A percentile compares a stretch with the other conserved stretches of the same genome.
These are phyloP conservation scores for Oxystoma pomonae DNA, from an alignment of 2,888 invertebrate species.

Conservation along the genomic window DNA sequence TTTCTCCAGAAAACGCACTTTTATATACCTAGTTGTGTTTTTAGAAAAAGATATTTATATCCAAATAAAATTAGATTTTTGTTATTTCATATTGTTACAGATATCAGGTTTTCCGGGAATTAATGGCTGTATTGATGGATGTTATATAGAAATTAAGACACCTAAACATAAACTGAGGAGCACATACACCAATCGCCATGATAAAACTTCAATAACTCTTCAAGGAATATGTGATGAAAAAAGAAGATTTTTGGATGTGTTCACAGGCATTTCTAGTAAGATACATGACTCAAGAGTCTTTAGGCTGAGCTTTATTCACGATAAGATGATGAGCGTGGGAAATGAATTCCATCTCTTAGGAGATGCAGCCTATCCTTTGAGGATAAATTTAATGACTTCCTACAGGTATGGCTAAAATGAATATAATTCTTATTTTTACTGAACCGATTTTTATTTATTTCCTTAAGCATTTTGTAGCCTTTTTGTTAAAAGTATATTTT, in stretches of 20 bases:
- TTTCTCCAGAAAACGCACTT: too few species aligned
- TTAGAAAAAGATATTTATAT: too few species aligned
- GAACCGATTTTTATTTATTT: too few species aligned
- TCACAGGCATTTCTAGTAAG: constrained; percentile 34
- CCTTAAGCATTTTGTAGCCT: too few species aligned
- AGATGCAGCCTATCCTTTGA: constrained; percentile 33
- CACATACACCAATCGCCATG: constrained; percentile 37
- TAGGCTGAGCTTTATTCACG: constrained; percentile 26
- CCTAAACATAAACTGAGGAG: constrained; percentile 35
- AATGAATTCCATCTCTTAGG: constrained; percentile 31
- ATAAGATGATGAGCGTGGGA: constrained; percentile 7
- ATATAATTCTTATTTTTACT: too few species aligned
- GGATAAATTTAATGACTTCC: constrained; percentile 30
- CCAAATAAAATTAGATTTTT: too few species aligned
- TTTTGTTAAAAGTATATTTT: too few species aligned
- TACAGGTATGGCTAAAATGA: constrained; percentile 22
- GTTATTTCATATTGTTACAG: too few species aligned
- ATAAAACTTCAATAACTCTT: constrained; percentile 30
- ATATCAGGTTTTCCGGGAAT: constrained; percentile 24
- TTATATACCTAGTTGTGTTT: too few species aligned
- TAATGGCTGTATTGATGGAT: constrained; percentile 29
- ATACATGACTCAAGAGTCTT: constrained; percentile 34
- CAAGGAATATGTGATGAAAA: constrained; percentile 37
- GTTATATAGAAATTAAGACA: constrained; percentile 29
- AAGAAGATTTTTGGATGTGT: constrained; percentile 32